Base-by-base conservation (phyloP, 2,888 invertebrate genomes). In the Lithophane ornitopus region DNA sequence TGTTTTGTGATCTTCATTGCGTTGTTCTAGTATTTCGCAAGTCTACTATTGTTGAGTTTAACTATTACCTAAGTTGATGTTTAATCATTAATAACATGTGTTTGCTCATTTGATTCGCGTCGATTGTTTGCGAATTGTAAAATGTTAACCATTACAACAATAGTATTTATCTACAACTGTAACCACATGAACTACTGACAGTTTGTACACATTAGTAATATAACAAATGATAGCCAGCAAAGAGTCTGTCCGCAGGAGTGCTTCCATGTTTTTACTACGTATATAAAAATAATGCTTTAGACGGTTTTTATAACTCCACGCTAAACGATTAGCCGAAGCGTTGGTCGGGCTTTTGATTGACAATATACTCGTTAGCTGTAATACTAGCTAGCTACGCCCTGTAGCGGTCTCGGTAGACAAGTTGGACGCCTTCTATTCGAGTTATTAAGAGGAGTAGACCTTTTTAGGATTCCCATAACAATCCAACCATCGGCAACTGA, bases 241-340 rank as follows among this genome's bases (percentile, higher is more conserved):
- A 92, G 94, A 94, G 95, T 96, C 95, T 96, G 96, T 96, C 96
- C 96, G 95, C 94, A 92, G 94, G 93, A 94, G 96, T 96, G 96
- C 96, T 96, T 96, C 96, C 96, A 96, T 93, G 94, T 95, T 96
- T 96, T 94, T 95, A 95, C 93, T 93, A 94, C 92, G 91, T 94
- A 93, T 94, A 92, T 90, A 91, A 92, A 93, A 91, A 86, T 92
- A 88, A 93, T 93, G 94, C 94, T 94, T 93, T 95, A 94, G 92
- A 94, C 90, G 90, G 93, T 93, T 94, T 95, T 94, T 94, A 94
- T 91, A 91, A 91, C 89, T 90, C 91, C 91, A 90, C 89, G 91
- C 92, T 89, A 90, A 90, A 88, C 81, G 87, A 89, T 87, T 90
- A 90, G 91, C 87, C 85, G 86, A 90, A 86, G 90, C 87, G 89